Evolutionary conservation across 2,113 vertebrate genomes (phyloP).

Genomic region (Lophius piscatorius): DNA sequence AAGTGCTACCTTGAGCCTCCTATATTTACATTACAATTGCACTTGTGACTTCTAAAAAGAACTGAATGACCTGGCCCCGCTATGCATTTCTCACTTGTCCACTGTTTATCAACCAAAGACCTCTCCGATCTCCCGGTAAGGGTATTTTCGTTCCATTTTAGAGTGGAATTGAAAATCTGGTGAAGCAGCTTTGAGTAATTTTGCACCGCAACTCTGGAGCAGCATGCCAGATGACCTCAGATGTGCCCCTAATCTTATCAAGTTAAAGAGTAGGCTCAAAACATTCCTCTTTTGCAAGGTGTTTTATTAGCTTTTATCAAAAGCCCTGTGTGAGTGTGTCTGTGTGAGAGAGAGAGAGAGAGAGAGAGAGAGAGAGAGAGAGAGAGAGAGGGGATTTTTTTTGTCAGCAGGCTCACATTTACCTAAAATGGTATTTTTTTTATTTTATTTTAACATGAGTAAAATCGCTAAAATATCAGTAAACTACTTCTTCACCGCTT

Average conservation of each 20-base stretch:
- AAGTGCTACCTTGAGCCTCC: conserved; percentile 28
- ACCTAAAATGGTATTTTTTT: no score
- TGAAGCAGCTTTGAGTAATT: conserved; percentile 50
- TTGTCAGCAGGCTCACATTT: no score
- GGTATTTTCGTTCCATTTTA: no score
- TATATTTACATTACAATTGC: conserved; percentile 33
- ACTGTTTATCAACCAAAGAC: conserved; percentile 52
- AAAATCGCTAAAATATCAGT: no score
- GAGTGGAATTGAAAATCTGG: conserved; percentile 57
- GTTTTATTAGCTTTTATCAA: conserved; percentile 68
- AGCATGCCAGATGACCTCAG: conserved; percentile 57
- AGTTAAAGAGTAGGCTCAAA: conserved; percentile 60
- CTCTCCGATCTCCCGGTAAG: conserved; percentile 47
- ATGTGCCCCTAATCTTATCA: conserved; percentile 63
- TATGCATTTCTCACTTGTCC: conserved; percentile 36
- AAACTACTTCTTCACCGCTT: no score
- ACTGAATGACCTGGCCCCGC: conserved; percentile 28
- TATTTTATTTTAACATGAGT: no score
- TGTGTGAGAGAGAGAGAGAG: background rate
- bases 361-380: no score
- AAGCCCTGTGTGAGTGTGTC: conserved; percentile 29
- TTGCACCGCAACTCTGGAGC: conserved; percentile 31
- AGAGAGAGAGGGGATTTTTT: no score
- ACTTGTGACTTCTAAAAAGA: conserved; percentile 36
- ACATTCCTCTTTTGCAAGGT: conserved; percentile 51